Evolutionary conservation across 2,888 invertebrate genomes (phyloP).

Genomic region (Exocentrus adspersus): DNA sequence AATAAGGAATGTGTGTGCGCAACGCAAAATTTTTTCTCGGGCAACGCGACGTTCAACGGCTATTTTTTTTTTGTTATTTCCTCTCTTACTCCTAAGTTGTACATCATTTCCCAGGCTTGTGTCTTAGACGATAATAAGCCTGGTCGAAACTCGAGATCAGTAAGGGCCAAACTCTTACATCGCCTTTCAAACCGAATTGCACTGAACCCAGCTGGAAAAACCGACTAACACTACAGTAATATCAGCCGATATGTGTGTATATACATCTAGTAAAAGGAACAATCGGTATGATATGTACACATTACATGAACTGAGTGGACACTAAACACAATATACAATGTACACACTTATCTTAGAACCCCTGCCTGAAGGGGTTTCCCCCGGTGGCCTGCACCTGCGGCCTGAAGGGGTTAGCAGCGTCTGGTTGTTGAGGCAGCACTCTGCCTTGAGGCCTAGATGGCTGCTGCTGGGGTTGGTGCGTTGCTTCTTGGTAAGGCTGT

Average conservation of each 20-base stretch:
- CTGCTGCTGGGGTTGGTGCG: conserved; percentile 56
- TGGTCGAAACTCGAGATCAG: too few relatives aligned
- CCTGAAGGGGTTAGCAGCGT: conserved; percentile 48
- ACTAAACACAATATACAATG: conserved; percentile 41
- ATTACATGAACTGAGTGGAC: conserved; percentile 37
- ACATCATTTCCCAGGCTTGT: not conserved
- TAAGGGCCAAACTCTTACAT: not conserved
- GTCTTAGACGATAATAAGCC: too few relatives aligned
- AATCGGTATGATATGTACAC: conserved; percentile 59
- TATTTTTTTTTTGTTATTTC: too few relatives aligned
- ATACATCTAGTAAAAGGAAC: conserved; percentile 59
- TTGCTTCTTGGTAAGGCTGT: conserved; percentile 65
- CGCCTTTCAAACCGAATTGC: conserved; percentile 16
- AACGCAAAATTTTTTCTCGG: not conserved
- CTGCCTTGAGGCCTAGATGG: conserved; percentile 62
- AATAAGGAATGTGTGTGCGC: conserved; percentile 10
- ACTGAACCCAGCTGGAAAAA: not conserved
- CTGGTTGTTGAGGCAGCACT: conserved; percentile 55
- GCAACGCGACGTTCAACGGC: not conserved
- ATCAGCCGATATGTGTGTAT: conserved; percentile 53
- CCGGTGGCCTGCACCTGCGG: conserved; percentile 55
- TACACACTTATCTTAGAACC: conserved; percentile 65
- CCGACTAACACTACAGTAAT: conserved; percentile 24
- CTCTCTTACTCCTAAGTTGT: too few relatives aligned
- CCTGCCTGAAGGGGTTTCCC: conserved; percentile 70